These are phyloP conservation scores for Anas platyrhynchos DNA, from an alignment of 2,113 vertebrate species.

Conservation along the genomic window DNA sequence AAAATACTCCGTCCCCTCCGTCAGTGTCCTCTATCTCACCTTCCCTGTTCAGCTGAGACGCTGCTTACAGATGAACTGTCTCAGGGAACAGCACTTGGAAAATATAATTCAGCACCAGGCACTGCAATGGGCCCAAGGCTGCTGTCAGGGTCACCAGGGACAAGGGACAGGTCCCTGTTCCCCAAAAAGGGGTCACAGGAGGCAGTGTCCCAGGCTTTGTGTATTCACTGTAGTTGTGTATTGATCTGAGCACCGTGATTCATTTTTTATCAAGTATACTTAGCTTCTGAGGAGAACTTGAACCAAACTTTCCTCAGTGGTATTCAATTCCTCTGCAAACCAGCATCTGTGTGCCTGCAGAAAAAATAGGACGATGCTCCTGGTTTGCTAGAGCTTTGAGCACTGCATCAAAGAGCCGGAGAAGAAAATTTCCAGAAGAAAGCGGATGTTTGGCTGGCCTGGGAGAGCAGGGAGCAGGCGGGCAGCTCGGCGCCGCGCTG, in stretches of 20 bases:
- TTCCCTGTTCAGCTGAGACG: not conserved
- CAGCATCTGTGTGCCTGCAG: not conserved
- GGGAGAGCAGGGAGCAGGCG: conserved; percentile 9
- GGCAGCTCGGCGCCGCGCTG: not conserved
- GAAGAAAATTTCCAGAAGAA: not conserved
- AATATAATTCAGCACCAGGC: not conserved
- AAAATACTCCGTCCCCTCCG: conserved; percentile 17
- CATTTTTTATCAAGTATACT: not conserved
- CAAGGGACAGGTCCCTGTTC: not conserved
- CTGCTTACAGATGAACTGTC: not conserved
- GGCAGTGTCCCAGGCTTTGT: not conserved
- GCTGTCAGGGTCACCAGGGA: not conserved
- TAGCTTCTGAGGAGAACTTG: not conserved
- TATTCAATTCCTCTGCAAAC: not conserved
- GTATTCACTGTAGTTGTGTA: not conserved
- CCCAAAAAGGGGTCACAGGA: not conserved
- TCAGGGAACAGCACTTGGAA: not conserved
- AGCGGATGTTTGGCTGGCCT: not conserved
- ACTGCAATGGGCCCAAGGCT: not conserved
- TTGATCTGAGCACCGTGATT: not conserved
- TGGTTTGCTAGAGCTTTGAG: not conserved
- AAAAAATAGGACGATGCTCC: fast-evolving
- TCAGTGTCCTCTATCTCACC: conserved; percentile 22
- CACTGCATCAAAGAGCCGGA: not conserved
- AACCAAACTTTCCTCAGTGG: not conserved